Evolutionary conservation across 2,113 vertebrate genomes (phyloP), one percentile per base, ranked within the genome.

Genomic region (Lophura nycthemera): DNA sequence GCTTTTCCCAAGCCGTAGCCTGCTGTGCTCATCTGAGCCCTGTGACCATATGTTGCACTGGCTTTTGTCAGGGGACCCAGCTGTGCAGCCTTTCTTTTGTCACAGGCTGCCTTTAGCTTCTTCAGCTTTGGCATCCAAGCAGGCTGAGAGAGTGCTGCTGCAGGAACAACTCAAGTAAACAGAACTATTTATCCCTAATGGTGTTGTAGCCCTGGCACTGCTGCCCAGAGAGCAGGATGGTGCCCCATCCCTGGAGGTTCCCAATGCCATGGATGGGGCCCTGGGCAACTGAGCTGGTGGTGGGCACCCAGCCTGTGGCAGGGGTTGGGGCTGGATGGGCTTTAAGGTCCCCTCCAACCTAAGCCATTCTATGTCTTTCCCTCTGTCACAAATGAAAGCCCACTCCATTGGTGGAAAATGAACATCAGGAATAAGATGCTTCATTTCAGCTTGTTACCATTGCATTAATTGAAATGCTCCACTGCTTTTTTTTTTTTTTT

Each of bases 161-260:
- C 48, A 87, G 60, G 66, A 91, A 52, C 15, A 47, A 12, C 81
- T 42, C 24, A 0, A 0, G 0, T 11, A 40, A 73, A 27, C 36
- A 48, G 17, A 82, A 10, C 30, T 81, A 54, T 69, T 72, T 1
- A 38, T 65, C 30, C 52, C 34, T 34, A 69, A 56, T 2, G 4
- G 27, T 54, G 13, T 8, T 52, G 52, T 54, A 54, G 27, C 8
- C 27, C 14, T 54, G 27, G 52, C 27, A 54, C 52, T 54, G 15
- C 27, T 54, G 27, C 27, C 27, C 27, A 30, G 52, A 54, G 27
- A 54, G 52, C 8, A 29, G 27, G 27, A 27, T 50, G 52, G 52
- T 54, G 15, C 52, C 27, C 15, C 27, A 29, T 54, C 27, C 27
- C 52, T 54, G 27, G 52, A 17, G 52, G 52, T 17, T 15, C 15